Evolutionary conservation across 2,113 vertebrate species (phyloP), one percentile per base, ranked within the genome.

Genomic region (Hirundichthys speculiger): DNA sequence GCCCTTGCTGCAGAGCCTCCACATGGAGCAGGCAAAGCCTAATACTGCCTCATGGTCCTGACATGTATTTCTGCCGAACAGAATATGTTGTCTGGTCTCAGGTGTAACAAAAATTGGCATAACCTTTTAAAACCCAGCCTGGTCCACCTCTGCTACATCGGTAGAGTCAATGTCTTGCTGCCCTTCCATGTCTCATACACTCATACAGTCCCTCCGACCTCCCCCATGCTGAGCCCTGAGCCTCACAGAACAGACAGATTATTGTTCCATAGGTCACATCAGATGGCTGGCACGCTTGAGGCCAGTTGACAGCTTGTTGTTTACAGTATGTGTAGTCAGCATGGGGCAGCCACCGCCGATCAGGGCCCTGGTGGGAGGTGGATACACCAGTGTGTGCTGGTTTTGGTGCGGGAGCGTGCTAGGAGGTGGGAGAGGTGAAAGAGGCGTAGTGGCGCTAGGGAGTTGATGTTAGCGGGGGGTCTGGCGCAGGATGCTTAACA

Each of bases 231-330:
- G 87, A 52, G 81, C 64, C 34, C 42, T n/a, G 55, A 69, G 69
- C 69, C 72, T 72, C 72, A 59, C 63, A 69, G 78, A 83, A 79
- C 84, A 87, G 89, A 69, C 69, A 74, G 82, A 70, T 42, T 63
- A 62, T 69, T 87, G 85, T 85, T 91, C 68, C 94, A 93, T 94
- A 89, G 89, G 93, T 94, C 93, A 94, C 94, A 82, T 86, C 80
- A 88, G 84, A 82, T 69, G 77, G 74, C 75, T 77, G 83, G 83
- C 82, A 86, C 94, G 93, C 94, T 95, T 93, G 94, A 94, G 91
- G 91, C 94, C 94, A 94, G 93, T 95, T 94, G 94, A 94, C 94
- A 94, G 93, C 94, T 93, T 90, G 89, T 81, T 91, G 85, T 90
- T 90, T 88, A 87, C 88, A 87, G 83, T 92, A 86, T 92, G 88